phyloP scores from a whole-genome alignment of 2,797 vertebrate genomes.

The Sebastes matsubarae region DNA sequence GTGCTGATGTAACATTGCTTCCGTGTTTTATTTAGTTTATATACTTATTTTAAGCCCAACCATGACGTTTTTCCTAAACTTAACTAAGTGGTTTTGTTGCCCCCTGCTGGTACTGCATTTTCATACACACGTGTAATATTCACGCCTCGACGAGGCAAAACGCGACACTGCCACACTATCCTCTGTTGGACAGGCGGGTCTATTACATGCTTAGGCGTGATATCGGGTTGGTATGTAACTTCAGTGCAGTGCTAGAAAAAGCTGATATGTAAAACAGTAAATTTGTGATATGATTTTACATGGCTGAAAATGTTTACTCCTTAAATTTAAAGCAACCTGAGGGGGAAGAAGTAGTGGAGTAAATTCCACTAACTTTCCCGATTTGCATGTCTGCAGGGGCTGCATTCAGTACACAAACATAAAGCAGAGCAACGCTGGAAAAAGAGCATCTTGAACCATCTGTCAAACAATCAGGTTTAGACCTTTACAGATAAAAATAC shows the following conservation, averaged over 20 bases:
- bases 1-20: no score
- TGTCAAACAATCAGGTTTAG: neutral
- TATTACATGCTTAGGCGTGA: no score
- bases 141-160: rapidly evolving
- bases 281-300: rapidly evolving
- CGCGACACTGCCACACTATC: rapidly evolving
- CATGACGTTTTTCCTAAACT: rapidly evolving
- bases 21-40: no score
- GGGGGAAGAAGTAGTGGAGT: neutral
- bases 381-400: neutral
- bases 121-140: no score
- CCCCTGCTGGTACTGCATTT: no score
- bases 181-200: no score
- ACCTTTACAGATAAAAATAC: neutral
- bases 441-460: neutral
- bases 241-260: neutral
- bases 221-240: neutral
- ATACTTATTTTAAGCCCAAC: no score
- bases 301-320: rapidly evolving
- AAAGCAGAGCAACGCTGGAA: neutral
- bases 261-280: neutral
- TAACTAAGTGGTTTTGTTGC: rapidly evolving
- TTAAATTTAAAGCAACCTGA: neutral
- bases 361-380: neutral
- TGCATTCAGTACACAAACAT: neutral